Base-by-base conservation (phyloP, 1,140 invertebrate genomes). In the Ostrea denselamellosa region DNA sequence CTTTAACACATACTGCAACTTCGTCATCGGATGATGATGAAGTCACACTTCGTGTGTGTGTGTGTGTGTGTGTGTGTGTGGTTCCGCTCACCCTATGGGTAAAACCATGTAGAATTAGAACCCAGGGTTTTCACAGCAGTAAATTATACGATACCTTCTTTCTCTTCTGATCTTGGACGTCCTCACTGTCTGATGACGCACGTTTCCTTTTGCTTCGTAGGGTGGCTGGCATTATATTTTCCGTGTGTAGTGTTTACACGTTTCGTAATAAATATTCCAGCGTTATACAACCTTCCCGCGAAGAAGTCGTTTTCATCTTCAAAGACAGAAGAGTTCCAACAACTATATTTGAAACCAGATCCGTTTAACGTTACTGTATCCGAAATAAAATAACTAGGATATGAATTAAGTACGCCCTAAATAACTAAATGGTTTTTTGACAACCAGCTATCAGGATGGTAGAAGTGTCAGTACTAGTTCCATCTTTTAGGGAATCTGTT, bases 271-370 rank as follows among this genome's bases (percentile, higher is more conserved):
- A 28, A 71, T 19, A 34, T 71, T 71, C 25, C 25, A 28, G 2
- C n/a, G 68, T 77, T 77, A 77, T 12, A 77, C 68, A 77, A 77
- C 68, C 8, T 77, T 77, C 68, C 68, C 68, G 68, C 68, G 68
- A 10, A 77, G 56, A 77, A 77, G 68, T 77, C 68, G 10, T 34
- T 62, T 77, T 34, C 9, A 77, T 34, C 68, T 77, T 34, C 68
- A 28, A 77, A 34, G 8, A 34, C 25, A 77, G 28, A 77, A 77
- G 68, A 77, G 68, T 77, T 77, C 68, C 68, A 34, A 10, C 0
- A 9, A 77, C 28, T 28, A 77, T 28, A 77, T 34, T 71, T 77
- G 10, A 34, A 77, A 77, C 28, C 68, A 25, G 10, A 34, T 62
- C 17, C 56, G 56, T 62, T 19, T 8, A 62, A 19, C 7, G 56